Evolutionary conservation across 2,888 invertebrate genomes (phyloP), one percentile per base, ranked within the genome.

Genomic region (Fragum sueziense): DNA sequence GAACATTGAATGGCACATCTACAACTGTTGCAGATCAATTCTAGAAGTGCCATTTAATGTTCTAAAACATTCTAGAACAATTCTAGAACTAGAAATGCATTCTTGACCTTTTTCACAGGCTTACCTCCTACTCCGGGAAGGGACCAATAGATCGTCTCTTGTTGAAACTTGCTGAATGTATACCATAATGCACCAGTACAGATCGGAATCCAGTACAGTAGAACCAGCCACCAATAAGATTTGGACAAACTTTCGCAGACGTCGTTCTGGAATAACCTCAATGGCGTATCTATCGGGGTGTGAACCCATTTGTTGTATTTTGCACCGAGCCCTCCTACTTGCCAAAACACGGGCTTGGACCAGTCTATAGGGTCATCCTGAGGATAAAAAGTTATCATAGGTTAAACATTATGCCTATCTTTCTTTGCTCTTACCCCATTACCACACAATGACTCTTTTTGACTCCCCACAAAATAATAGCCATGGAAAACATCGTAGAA

Each of bases 271-370:
- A 94, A 94, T 11, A 94, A 87, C 37, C 94, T 90, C 52, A 94
- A 82, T 14, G 91, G 89, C 34, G 91, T 91, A 79, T 94, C 93
- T 31, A 92, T 92, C 2, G 94, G 94, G 70, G 92, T 90, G 86
- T 94, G 94, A 34, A 93, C 93, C 94, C 94, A 94, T 20, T 91
- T 91, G 90, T 91, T 91, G 83, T 94, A 94, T 70, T 91, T 88
- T 0, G 91, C 87, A 4, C 92, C 92, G n/a, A 94, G 89, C 20
- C 82, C 54, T 1, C 92, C 92, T 27, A 94, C 92, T 84, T 93
- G 91, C 70, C 89, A 88, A 37, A 94, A 82, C 47, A 94, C 87
- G 14, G 94, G 93, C 69, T 90, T 87, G 52, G 89, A 89, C 88
- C 91, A 91, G 80, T 93, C 92, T 22, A 94, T 86, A 20, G 91